Base-by-base conservation (phyloP, 2,888 invertebrate species). In the Eugnorisma glareosa region DNA sequence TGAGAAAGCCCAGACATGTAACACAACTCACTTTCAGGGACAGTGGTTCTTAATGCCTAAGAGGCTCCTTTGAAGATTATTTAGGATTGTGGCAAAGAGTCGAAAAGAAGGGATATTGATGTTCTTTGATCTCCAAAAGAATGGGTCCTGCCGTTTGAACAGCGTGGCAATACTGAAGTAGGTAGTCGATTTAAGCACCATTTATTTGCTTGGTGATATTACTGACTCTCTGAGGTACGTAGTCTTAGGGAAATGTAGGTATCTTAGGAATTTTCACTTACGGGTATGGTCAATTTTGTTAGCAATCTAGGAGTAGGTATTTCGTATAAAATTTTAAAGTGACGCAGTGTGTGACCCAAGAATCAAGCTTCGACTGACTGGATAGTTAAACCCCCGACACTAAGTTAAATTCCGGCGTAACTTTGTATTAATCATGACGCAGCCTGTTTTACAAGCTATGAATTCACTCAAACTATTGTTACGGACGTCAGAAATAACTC, bases 341-440 rank as follows among this genome's bases (percentile, higher is more conserved):
- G 35, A 45, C 40, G 8, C 64, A 57, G n/a, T 40, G 54, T 45
- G 4, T 48, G 10, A 24, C 13, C 21, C 18, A 67, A 61, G 10
- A 61, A 61, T 54, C 28, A 79, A 77, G n/a, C 45, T 79, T 57
- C 18, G 11, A 79, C 35, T 82, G 67, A 82, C 48, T 4, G 28
- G 13, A 15, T 35, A 4, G n/a, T n/a, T n/a, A n/a, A n/a, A 18
- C 24, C 40, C 15, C 8, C 13, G 5, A 31, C 21, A 21, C 10
- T 37, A 51, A 13, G 7, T 64, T 43, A 13, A 61, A 81, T 67
- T 66, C 13, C 54, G 37, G 1, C 3, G 21, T 35, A 28, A 67
- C 28, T 63, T 75, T 76, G 13, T 40, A 28, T 54, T 21, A 18
- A 48, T 24, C 77, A 48, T 82, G 77, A 79, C 67, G 15, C 24